Conservation (phyloP, 1,140 invertebrate species). For the Procambarus clarkii region DNA sequence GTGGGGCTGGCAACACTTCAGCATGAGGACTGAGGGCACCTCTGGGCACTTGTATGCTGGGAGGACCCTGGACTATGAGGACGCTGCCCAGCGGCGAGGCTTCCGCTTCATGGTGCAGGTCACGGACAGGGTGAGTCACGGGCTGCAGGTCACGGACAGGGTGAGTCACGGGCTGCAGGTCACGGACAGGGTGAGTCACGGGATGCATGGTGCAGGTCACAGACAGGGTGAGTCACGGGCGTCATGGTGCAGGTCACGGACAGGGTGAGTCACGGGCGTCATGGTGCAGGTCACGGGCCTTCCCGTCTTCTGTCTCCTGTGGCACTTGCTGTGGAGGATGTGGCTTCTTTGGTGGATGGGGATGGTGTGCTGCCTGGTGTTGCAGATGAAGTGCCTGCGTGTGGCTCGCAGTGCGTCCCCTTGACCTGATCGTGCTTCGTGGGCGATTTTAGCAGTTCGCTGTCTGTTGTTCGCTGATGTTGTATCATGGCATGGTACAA, state of each 20-base stretch:
- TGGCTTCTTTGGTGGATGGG: too few relatives aligned
- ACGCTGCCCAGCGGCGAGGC: not conserved
- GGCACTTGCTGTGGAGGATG: too few relatives aligned
- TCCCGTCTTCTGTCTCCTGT: too few relatives aligned
- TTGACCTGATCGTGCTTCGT: too few relatives aligned
- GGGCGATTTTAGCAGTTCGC: too few relatives aligned
- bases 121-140: constrained; percentile 21
- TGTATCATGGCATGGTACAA: too few relatives aligned
- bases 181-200: constrained; percentile 21
- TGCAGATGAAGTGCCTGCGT: too few relatives aligned
- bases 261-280: not conserved
- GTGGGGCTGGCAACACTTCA: constrained; percentile 18
- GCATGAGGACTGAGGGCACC: not conserved
- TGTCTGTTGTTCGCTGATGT: too few relatives aligned
- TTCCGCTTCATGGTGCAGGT: constrained; percentile 40
- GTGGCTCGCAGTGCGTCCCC: too few relatives aligned
- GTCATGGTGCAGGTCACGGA: not conserved
- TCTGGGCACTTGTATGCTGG: constrained; percentile 2
- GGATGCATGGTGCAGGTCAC: too few relatives aligned
- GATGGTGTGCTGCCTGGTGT: too few relatives aligned
- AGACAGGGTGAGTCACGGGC: not conserved
- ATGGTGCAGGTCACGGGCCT: not conserved
- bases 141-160: constrained; percentile 25
- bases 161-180: constrained; percentile 8
- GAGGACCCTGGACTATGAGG: constrained; percentile 10